Conservation (phyloP, 2,113 vertebrate species). For the Microcebus jonahi region DNA sequence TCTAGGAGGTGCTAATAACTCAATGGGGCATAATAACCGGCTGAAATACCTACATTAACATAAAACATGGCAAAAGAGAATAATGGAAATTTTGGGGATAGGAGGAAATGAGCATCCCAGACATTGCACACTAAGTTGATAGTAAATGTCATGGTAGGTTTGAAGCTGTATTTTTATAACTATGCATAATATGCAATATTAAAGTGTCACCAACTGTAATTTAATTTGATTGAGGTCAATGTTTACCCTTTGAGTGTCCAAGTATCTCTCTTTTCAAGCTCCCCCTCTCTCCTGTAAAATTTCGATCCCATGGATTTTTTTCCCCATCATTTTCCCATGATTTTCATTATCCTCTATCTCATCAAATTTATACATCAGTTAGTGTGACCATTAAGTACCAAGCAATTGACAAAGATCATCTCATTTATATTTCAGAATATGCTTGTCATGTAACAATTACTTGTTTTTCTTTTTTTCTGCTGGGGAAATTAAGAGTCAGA, state of each 20-base stretch:
- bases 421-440: background rate
- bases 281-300: background rate
- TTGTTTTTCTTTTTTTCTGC: background rate
- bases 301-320: background rate
- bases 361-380: background rate
- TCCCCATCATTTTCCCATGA: background rate
- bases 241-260: background rate
- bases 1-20: constrained; percentile 79
- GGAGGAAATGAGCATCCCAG: background rate
- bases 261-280: background rate
- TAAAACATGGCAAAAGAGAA: constrained; percentile 32
- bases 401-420: background rate
- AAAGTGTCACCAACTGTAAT: background rate
- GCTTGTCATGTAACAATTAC: background rate
- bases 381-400: background rate
- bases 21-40: constrained; percentile 73
- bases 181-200: background rate
- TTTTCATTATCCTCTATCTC: background rate
- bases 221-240: background rate
- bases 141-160: background rate
- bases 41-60: constrained; percentile 70
- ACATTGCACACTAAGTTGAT: background rate
- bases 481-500: background rate
- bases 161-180: constrained; percentile 38
- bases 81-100: constrained; percentile 49